Evolutionary conservation across 64 coral and sea anemone species (phyloP), one percentile per base, ranked within the genome.

Genomic region (Porites lutea): DNA sequence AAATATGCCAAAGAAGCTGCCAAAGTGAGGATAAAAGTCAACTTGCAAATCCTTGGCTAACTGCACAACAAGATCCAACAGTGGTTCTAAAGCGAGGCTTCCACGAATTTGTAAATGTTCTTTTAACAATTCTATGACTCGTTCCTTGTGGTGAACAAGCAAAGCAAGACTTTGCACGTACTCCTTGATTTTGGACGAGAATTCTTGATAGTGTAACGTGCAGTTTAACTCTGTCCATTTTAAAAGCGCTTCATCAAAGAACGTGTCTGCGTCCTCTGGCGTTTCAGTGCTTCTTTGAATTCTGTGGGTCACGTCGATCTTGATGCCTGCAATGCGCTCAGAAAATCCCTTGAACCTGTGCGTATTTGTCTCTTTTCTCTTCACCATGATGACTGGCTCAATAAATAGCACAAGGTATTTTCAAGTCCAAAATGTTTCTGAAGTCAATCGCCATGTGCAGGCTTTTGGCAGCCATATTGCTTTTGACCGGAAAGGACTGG

Each of bases 171-270:
- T 99, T 74, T 96, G 88, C 9, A 94, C 92, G 12, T 91, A 89
- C 16, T 77, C 58, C 5, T 60, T 67, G 14, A 99, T 78, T 59
- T 96, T 92, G 45, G 75, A 96, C 4, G 83, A 71, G 63, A 96
- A 95, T 14, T 87, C 61, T 59, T 96, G 97, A 68, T 91, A 99
- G 65, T 99, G 75, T 72, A 96, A 62, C 69, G 97, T 96, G 45
- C 97, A 96, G 78, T 99, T 99, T 65, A 99, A 48, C 71, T 99
- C 91, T 13, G 64, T 90, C 97, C 97, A 99, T 93, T 94, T 99
- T 2, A 54, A 77, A 13, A 99, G 76, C 79, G 91, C 72, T 86
- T 94, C 90, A 66, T 86, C 74, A 67, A 95, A 91, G 57, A 99
- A 99, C 15, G 97, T 99, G 60, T 99, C 97, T 73, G 79, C 83